Evolutionary conservation across 1,140 invertebrate species (phyloP).

Genomic region (Wiebesia pumilae): DNA sequence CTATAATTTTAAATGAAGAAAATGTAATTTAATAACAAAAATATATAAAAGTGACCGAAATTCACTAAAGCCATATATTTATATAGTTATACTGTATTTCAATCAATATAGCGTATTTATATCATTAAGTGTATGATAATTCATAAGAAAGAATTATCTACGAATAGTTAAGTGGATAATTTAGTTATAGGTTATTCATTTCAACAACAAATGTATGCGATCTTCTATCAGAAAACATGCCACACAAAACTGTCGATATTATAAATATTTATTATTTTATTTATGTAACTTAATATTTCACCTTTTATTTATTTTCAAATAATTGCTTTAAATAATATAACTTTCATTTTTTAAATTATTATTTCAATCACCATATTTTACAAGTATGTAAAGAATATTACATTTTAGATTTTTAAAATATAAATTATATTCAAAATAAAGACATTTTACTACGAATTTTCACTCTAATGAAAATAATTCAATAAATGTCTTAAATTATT

Average conservation of each 20-base stretch:
- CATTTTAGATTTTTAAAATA: not conserved
- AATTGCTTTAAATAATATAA: not conserved
- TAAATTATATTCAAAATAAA: not conserved
- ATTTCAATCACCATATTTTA: not conserved
- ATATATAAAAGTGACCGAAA: not conserved
- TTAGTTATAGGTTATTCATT: constrained; percentile 3
- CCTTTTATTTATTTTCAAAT: constrained; percentile 27
- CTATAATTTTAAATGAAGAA: not conserved
- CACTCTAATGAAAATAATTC: too few relatives aligned
- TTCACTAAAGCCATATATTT: constrained; percentile 31
- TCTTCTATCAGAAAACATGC: constrained; percentile 18
- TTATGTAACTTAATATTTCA: constrained; percentile 18
- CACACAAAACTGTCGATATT: constrained; percentile 16
- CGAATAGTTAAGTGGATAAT: not conserved
- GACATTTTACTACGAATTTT: too few relatives aligned
- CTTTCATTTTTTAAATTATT: too few relatives aligned
- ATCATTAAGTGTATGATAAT: constrained; percentile 1
- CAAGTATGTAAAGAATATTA: not conserved
- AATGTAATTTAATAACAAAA: not conserved
- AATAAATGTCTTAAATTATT: too few relatives aligned
- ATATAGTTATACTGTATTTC: constrained; percentile 28
- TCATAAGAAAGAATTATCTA: not conserved
- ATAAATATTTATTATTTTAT: constrained; percentile 32
- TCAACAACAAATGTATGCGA: not conserved
- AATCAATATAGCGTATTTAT: not conserved